A percentile compares a stretch with the other conserved stretches of the same genome.
Conservation (phyloP, 2,797 vertebrate species). For the Oryzias sinensis region DNA sequence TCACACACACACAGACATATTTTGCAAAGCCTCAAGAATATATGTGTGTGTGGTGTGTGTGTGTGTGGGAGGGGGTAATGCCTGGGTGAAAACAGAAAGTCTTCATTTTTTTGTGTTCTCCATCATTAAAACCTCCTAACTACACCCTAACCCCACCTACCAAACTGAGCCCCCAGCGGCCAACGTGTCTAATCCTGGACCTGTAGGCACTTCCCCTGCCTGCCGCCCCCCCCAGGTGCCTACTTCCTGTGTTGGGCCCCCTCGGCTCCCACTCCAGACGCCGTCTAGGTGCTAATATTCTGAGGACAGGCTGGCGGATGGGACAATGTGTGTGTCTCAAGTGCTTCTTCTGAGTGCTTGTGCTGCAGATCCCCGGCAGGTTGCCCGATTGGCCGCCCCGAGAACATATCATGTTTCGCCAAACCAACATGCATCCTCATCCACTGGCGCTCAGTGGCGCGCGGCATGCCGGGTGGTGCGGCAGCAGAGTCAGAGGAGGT, state of each 20-base stretch:
- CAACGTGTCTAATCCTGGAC: conserved; percentile 69
- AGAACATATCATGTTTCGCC: conserved; percentile 81
- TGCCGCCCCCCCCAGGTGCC: conserved; percentile 71
- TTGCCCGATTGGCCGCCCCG: conserved; percentile 77
- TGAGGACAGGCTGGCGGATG: background rate
- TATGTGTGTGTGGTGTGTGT: too few relatives aligned
- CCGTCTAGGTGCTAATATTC: conserved; percentile 32
- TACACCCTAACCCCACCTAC: conserved; percentile 51
- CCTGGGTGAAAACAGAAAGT: conserved; percentile 13
- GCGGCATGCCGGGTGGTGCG: conserved; percentile 27
- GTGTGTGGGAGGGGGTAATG: background rate
- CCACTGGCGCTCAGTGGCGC: conserved; percentile 58
- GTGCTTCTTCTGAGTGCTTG: conserved; percentile 76
- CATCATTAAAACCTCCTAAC: conserved; percentile 48
- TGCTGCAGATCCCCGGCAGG: conserved; percentile 73
- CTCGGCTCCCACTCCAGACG: conserved; percentile 58
- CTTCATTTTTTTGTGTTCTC: conserved; percentile 10
- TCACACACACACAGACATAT: too few relatives aligned
- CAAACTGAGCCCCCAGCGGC: conserved; percentile 56
- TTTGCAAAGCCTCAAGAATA: too few relatives aligned
- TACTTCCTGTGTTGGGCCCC: conserved; percentile 68
- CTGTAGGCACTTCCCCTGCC: conserved; percentile 79
- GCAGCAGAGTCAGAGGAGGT: conserved; percentile 67
- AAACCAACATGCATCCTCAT: conserved; percentile 82
- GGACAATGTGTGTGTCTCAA: conserved; percentile 43